Evolutionary conservation across 2,113 vertebrate genomes (phyloP).

Genomic region (Gopherus flavomarginatus): DNA sequence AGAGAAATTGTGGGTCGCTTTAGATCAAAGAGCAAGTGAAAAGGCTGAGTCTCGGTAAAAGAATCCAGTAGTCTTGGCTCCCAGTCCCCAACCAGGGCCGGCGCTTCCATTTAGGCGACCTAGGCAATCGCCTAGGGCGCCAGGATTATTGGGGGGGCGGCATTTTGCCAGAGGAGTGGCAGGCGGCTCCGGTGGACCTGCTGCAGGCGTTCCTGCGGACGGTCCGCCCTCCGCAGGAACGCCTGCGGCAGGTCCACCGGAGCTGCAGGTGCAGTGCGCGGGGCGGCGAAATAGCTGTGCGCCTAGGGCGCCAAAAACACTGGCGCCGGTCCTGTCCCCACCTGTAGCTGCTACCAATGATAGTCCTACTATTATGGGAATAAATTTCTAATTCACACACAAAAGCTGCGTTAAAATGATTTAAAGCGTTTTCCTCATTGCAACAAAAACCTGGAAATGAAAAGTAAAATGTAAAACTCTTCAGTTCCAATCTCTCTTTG

Average conservation of each 20-base stretch:
- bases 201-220: too few species aligned
- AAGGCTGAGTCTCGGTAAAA: neutral
- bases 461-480: slow-evolving; percentile 1
- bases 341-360: neutral
- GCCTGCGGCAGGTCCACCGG: too few species aligned
- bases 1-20: neutral
- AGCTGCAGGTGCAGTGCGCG: too few species aligned
- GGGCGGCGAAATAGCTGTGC: too few species aligned
- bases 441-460: slow-evolving; percentile 6
- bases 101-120: too few species aligned
- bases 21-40: neutral
- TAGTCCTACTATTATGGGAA: neutral
- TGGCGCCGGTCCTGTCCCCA: neutral
- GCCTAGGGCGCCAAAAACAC: too few species aligned
- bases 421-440: neutral
- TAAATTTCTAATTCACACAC: neutral
- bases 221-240: too few species aligned
- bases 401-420: neutral
- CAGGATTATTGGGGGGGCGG: too few species aligned
- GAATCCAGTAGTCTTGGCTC: neutral
- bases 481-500: neutral
- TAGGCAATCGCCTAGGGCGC: too few species aligned
- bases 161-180: too few species aligned
- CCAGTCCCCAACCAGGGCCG: neutral
- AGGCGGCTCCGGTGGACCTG: too few species aligned